Percentiles rank a stretch among this genome's conserved stretches.
These are phyloP conservation scores for Standfussiana lucernea DNA, from an alignment of 2,888 invertebrate genomes.

Conservation along the genomic window DNA sequence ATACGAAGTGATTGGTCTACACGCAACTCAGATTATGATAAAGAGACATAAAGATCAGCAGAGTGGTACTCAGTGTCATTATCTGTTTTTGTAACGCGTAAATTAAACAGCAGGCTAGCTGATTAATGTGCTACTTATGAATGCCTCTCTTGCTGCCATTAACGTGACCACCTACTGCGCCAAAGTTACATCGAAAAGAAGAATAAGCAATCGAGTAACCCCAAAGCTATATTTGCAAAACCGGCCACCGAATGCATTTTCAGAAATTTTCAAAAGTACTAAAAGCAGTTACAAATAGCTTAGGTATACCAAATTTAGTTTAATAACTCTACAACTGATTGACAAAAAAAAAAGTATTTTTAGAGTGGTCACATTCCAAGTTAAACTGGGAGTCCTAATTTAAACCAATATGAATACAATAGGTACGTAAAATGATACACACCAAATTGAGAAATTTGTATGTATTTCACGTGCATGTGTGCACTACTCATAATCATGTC, in stretches of 20 bases:
- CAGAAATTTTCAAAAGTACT: not conserved
- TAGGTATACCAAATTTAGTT: not conserved
- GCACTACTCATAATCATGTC: slow-evolving; percentile 20
- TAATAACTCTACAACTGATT: not conserved
- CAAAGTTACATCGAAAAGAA: not conserved
- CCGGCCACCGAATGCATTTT: not conserved
- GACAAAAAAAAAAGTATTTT: not conserved
- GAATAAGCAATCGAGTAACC: not conserved
- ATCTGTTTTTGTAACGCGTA: slow-evolving; percentile 19
- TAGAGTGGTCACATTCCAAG: not conserved
- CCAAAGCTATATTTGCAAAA: not conserved
- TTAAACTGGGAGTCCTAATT: not conserved
- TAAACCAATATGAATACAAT: slow-evolving; percentile 12
- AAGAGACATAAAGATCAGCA: slow-evolving; percentile 15
- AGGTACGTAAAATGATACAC: slow-evolving; percentile 11
- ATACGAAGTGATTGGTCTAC: slow-evolving; percentile 29
- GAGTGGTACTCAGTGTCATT: slow-evolving; percentile 28
- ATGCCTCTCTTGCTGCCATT: not conserved
- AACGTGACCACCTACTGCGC: not conserved
- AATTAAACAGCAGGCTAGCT: slow-evolving; percentile 8
- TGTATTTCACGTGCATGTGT: slow-evolving; percentile 36
- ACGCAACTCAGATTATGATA: slow-evolving; percentile 41
- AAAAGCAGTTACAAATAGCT: not conserved
- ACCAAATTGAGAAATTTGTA: slow-evolving; percentile 8
- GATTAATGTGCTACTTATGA: slow-evolving; percentile 13